A percentile compares a stretch with the other conserved stretches of the same genome.
Conservation (phyloP, 2,888 invertebrate species). For the Athalia rosae region DNA sequence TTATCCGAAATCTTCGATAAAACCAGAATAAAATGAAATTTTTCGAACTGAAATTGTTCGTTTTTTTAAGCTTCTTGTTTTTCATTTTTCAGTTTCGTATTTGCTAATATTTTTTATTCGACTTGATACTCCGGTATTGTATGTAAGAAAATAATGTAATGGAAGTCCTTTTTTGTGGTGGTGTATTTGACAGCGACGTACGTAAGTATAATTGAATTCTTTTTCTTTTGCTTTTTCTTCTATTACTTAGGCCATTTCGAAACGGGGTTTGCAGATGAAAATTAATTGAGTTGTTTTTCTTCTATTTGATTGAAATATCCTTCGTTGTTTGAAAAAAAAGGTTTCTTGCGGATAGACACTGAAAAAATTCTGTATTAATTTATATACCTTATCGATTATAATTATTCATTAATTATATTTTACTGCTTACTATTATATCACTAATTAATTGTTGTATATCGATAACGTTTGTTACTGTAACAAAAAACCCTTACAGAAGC, state of each 20-base stretch:
- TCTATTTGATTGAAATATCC: background rate
- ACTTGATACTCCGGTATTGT: slow-evolving; percentile 14
- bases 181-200: slow-evolving; percentile 38
- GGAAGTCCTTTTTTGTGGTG: slow-evolving; percentile 28
- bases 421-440: slow-evolving; percentile 70
- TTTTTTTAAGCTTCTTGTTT: background rate
- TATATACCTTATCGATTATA: slow-evolving; percentile 6
- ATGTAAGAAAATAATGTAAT: slow-evolving; percentile 22
- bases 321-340: slow-evolving; percentile 47
- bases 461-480: slow-evolving; percentile 72
- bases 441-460: slow-evolving; percentile 72
- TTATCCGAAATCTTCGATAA: slow-evolving; percentile 3
- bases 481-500: slow-evolving; percentile 73
- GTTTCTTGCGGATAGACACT: slow-evolving; percentile 66
- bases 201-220: slow-evolving; percentile 6
- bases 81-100: background rate
- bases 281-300: background rate
- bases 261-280: slow-evolving; percentile 29
- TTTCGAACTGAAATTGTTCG: background rate
- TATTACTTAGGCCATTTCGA: slow-evolving; percentile 33
- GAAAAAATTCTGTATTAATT: slow-evolving; percentile 58
- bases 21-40: slow-evolving; percentile 2
- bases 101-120: slow-evolving; percentile 20
- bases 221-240: slow-evolving; percentile 6
- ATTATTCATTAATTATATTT: slow-evolving; percentile 52